Evolutionary conservation across 2,797 vertebrate species (phyloP), one percentile per base, ranked within the genome.

Genomic region (Xiphophorus birchmanni): DNA sequence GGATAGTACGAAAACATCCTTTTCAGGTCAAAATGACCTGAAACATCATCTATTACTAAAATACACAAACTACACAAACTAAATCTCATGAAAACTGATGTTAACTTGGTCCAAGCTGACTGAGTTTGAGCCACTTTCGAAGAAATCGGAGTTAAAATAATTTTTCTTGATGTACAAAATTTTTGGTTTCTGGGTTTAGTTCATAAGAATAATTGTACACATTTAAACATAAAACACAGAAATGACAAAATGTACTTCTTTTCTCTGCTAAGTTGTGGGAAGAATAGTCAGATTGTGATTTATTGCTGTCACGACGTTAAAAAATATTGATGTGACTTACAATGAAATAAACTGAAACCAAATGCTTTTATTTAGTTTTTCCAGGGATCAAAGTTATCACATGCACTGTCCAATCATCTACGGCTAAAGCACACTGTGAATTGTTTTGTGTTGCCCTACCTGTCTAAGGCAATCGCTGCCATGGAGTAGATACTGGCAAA

Each of bases 401-500:
- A 60, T 2, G 58, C 58, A 65, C 60, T 40, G 18, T 2, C 17
- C 37, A 23, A 67, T 35, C 32, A 23, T 12, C 21, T 40, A 42
- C 37, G 10, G 18, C 8, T 12, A 42, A 69, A 42, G 5, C 37
- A 69, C 17, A 37, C 35, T 2, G 6, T 40, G 37, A 26, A 12
- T 42, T 40, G 37, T 45, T 3, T 45, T 17, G 29, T 72, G 26
- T 29, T 29, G 44, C 18, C 29, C 26, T 37, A 81, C 80, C 98
- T 97, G 96, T 99, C 98, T 73, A 97, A 94, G 8, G 98, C 95
- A 48, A 99, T 98, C 0, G 97, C 98, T 0, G 96, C 97, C 98
- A 99, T 99, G 45, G 97, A 99, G 94, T 99, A 99, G 95, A 99
- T 99, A 95, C 98, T 98, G 94, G 98, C 96, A 78, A 99, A 99